A percentile compares a stretch with the other conserved stretches of the same genome.
Evolutionary conservation across 2,113 vertebrate genomes (phyloP).

Genomic region (Cynocephalus volans): DNA sequence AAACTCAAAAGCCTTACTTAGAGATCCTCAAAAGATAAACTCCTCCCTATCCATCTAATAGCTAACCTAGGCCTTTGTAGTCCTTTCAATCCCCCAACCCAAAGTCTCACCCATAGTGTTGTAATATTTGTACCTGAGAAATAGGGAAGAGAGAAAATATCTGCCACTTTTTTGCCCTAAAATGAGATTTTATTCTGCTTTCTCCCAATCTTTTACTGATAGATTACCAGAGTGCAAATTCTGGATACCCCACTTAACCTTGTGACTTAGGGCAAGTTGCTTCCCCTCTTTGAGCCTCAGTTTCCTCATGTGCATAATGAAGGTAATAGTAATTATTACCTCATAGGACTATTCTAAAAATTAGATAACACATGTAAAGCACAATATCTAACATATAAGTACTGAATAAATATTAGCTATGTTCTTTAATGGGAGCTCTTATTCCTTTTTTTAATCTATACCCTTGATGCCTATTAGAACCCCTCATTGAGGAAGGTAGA

Average conservation of each 20-base stretch:
- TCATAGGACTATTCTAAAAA: slow-evolving; percentile 56
- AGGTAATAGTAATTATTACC: background rate
- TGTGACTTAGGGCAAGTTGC: background rate
- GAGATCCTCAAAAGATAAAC: slow-evolving; percentile 20
- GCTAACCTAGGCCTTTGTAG: slow-evolving; percentile 20
- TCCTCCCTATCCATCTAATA: background rate
- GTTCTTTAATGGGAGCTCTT: background rate
- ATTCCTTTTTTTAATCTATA: background rate
- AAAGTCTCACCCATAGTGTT: slow-evolving; percentile 15
- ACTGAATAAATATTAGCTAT: slow-evolving; percentile 31
- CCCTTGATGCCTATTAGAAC: background rate
- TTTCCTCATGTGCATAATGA: slow-evolving; percentile 19
- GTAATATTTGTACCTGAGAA: slow-evolving; percentile 17
- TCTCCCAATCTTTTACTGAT: background rate
- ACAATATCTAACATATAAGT: background rate
- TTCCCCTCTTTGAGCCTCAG: slow-evolving; percentile 12
- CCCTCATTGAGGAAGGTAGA: background rate
- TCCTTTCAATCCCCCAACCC: background rate
- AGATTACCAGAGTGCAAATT: slow-evolving; percentile 57
- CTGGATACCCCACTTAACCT: background rate
- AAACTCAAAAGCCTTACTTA: background rate
- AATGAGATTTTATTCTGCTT: slow-evolving; percentile 46
- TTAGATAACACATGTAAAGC: background rate
- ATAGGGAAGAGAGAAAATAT: slow-evolving; percentile 3
- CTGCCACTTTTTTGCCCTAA: background rate